phyloP scores from a whole-genome alignment of 2,113 vertebrate species.

The Sturnira hondurensis region DNA sequence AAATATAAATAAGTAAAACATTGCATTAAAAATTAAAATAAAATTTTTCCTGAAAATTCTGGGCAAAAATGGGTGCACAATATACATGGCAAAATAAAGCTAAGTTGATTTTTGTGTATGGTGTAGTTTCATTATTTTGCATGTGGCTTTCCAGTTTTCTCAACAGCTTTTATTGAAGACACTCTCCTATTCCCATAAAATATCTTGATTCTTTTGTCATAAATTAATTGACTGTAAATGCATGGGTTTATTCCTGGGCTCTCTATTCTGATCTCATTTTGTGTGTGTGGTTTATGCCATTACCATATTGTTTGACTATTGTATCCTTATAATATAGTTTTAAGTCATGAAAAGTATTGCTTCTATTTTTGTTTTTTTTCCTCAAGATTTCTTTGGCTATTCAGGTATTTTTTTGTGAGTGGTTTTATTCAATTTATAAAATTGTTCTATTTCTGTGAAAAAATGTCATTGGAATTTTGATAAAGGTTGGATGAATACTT shows the following conservation, averaged over 20 bases:
- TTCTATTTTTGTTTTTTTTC: neutral
- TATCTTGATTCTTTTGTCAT: neutral
- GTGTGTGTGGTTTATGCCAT: neutral
- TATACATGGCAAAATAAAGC: too few relatives aligned
- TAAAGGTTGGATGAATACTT: neutral
- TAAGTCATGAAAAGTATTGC: neutral
- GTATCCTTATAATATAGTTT: neutral
- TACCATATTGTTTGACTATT: neutral
- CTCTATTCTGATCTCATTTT: neutral
- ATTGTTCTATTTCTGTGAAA: neutral
- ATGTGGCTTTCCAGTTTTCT: neutral
- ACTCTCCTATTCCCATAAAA: neutral
- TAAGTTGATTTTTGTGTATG: neutral
- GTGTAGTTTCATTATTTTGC: neutral
- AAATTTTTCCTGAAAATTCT: too few relatives aligned
- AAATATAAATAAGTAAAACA: too few relatives aligned
- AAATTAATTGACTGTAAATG: neutral
- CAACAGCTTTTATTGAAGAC: neutral
- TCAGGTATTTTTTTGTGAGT: neutral
- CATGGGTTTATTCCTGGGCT: neutral
- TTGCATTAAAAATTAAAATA: too few relatives aligned
- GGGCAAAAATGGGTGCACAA: too few relatives aligned
- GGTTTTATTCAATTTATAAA: neutral
- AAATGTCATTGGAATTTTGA: neutral
- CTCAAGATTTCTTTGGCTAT: neutral